Evolutionary conservation across 2,888 invertebrate species (phyloP).

Genomic region (Sicus ferrugineus): DNA sequence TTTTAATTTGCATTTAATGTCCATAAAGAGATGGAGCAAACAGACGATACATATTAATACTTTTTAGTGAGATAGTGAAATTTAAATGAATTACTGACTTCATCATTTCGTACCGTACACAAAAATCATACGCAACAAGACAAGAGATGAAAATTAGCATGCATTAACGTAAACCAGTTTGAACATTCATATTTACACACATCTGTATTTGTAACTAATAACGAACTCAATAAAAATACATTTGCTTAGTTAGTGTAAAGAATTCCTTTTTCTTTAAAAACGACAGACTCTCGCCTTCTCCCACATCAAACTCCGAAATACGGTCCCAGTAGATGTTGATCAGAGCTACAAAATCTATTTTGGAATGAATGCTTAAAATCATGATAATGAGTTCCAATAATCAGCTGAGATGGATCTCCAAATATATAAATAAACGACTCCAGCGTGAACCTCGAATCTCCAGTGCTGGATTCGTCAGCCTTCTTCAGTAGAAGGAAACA

Average conservation of each 20-base stretch:
- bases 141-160: constrained; percentile 34
- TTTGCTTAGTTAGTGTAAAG: constrained; percentile 50
- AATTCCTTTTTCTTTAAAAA: background rate
- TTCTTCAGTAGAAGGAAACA: no score
- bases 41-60: constrained; percentile 23
- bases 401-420: no score
- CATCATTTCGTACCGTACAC: constrained; percentile 29
- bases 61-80: constrained; percentile 16
- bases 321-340: background rate
- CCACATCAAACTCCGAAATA: background rate
- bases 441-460: no score
- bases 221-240: constrained; percentile 46
- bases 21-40: background rate
- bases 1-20: constrained; percentile 30
- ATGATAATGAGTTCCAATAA: no score
- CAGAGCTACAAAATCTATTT: background rate
- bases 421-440: no score
- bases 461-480: no score
- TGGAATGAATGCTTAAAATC: background rate
- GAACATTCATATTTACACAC: constrained; percentile 43
- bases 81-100: background rate
- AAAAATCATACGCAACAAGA: constrained; percentile 20
- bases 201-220: constrained; percentile 48
- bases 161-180: constrained; percentile 36
- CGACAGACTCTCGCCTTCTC: background rate